phyloP scores from a whole-genome alignment of 2,113 vertebrate genomes.

The Morone saxatilis region DNA sequence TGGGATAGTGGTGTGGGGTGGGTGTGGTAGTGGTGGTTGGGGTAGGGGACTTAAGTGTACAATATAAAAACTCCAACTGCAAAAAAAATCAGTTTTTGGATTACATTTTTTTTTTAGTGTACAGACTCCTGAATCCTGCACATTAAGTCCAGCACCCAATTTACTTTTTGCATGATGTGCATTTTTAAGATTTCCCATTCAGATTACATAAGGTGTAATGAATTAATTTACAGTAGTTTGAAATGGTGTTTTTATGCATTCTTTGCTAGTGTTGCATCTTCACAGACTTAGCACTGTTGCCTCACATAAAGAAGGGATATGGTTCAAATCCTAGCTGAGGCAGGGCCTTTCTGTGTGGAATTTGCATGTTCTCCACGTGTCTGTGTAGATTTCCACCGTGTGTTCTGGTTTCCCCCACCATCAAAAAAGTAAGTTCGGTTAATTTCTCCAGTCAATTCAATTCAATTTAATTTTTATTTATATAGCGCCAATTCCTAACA shows the following conservation, averaged over 20 bases:
- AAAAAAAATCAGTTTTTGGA: too few species aligned
- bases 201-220: not conserved
- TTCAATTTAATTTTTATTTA: too few species aligned
- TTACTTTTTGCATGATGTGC: not conserved
- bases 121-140: not conserved
- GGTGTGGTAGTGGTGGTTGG: not conserved
- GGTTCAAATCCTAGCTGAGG: too few species aligned
- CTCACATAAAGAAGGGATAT: too few species aligned
- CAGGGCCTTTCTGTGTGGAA: too few species aligned
- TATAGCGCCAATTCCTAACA: too few species aligned
- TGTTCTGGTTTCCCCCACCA: too few species aligned
- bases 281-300: not conserved
- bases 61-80: too few species aligned
- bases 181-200: not conserved
- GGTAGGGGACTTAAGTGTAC: not conserved
- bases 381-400: too few species aligned
- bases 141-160: fast-evolving
- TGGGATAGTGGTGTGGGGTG: conserved; percentile 6
- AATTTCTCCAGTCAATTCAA: too few species aligned
- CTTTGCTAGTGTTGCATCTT: not conserved
- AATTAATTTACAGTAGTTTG: not conserved
- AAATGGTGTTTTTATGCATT: not conserved
- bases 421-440: too few species aligned
- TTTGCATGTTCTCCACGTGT: too few species aligned
- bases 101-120: not conserved